These are phyloP conservation scores for Hepsetus odoe DNA, from an alignment of 2,113 vertebrate genomes.

Conservation along the genomic window DNA sequence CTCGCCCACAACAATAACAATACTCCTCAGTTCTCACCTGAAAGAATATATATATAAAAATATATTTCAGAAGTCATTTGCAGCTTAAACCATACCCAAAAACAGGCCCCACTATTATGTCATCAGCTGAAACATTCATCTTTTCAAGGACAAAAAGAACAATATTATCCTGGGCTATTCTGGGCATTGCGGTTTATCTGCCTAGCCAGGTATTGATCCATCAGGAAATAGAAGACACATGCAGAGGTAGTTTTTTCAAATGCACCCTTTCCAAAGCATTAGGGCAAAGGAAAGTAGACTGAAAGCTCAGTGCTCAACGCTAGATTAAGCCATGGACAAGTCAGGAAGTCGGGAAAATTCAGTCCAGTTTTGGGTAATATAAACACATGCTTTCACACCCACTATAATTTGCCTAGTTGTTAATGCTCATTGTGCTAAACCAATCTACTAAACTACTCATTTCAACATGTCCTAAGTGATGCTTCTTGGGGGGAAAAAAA, in stretches of 20 bases:
- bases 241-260: constrained; percentile 34
- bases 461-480: neutral
- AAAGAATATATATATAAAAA: too few species aligned
- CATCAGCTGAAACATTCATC: neutral
- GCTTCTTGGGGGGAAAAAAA: neutral
- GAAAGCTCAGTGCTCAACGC: neutral
- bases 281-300: neutral
- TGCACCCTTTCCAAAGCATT: constrained; percentile 1
- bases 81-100: neutral
- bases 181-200: neutral
- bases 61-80: neutral
- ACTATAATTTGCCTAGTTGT: neutral
- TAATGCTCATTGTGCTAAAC: neutral
- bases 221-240: constrained; percentile 23
- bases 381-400: neutral
- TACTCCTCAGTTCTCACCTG: neutral
- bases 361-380: neutral
- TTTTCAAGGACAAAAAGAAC: constrained; percentile 25
- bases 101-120: neutral
- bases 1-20: neutral
- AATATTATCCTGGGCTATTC: constrained; percentile 21
- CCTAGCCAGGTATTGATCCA: constrained; percentile 25
- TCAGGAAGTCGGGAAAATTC: neutral
- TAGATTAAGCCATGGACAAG: neutral
- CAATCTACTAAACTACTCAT: neutral